phyloP scores from a whole-genome alignment of 1,140 invertebrate species.

The Lucilia sericata region DNA sequence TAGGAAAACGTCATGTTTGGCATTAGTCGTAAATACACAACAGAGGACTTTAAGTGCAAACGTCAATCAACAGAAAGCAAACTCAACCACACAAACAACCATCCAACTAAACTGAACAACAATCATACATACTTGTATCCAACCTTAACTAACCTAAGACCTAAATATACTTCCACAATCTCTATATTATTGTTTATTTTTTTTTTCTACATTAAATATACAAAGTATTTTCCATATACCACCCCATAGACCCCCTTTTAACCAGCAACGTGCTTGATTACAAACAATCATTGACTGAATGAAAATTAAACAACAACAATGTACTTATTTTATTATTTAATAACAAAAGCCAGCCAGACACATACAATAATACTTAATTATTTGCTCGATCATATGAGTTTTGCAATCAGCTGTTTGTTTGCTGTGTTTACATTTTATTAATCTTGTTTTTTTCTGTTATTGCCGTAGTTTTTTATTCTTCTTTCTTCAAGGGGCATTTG shows the following conservation, averaged over 20 bases:
- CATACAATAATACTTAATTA: not conserved
- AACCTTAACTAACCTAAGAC: not conserved
- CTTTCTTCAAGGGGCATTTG: not conserved
- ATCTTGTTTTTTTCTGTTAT: not conserved
- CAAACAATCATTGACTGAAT: constrained; percentile 9
- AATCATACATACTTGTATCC: not conserved
- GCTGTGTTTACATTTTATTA: constrained; percentile 8
- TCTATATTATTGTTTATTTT: not conserved
- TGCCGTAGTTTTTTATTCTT: not conserved
- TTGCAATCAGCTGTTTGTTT: constrained; percentile 21
- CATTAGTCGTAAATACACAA: not conserved
- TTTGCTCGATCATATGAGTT: constrained; percentile 8
- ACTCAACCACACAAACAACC: not conserved
- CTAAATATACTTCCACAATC: not conserved
- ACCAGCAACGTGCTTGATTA: not conserved
- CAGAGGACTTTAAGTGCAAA: not conserved
- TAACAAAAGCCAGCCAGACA: constrained; percentile 9
- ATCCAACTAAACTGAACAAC: not conserved
- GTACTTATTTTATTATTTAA: constrained; percentile 11
- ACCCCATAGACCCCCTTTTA: too few relatives aligned
- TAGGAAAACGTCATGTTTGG: not conserved
- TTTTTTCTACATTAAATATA: not conserved
- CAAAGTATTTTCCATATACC: too few relatives aligned
- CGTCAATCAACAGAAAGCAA: not conserved
- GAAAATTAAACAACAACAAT: not conserved